These are phyloP conservation scores for Ictalurus furcatus DNA, from an alignment of 2,113 vertebrate genomes.

Conservation along the genomic window DNA sequence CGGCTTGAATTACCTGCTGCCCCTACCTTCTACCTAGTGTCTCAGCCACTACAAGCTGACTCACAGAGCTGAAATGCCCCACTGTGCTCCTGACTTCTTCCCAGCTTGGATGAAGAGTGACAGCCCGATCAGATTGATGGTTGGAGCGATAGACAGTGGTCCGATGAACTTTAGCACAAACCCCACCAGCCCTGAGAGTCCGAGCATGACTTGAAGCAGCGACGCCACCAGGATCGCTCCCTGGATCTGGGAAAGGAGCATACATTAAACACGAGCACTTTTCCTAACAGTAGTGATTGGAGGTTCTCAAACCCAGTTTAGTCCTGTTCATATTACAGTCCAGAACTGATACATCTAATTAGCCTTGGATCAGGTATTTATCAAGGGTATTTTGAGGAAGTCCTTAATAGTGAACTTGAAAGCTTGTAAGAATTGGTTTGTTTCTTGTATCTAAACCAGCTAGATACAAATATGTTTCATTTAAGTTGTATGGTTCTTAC, in stretches of 20 bases:
- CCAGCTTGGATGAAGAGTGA: constrained; percentile 77
- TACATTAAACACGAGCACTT: background rate
- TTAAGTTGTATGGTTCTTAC: background rate
- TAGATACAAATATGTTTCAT: background rate
- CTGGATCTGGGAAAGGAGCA: constrained; percentile 69
- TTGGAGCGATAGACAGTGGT: constrained; percentile 76
- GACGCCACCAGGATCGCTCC: constrained; percentile 76
- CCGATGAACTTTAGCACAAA: constrained; percentile 74
- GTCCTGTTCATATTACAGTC: background rate
- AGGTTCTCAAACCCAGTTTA: background rate
- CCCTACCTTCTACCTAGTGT: background rate
- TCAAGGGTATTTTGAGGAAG: background rate
- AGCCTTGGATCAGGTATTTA: background rate
- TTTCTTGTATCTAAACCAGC: background rate
- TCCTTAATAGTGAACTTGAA: background rate
- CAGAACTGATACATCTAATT: background rate
- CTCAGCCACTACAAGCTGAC: constrained; percentile 44
- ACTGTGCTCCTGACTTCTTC: constrained; percentile 76
- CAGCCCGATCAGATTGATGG: constrained; percentile 77
- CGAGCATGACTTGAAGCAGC: constrained; percentile 71
- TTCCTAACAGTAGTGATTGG: background rate
- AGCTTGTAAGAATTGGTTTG: background rate
- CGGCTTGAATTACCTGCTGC: background rate
- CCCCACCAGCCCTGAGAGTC: constrained; percentile 74
- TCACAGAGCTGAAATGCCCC: constrained; percentile 79